Base-by-base conservation (phyloP, 2,113 vertebrate species). In the Aramus guarauna region DNA sequence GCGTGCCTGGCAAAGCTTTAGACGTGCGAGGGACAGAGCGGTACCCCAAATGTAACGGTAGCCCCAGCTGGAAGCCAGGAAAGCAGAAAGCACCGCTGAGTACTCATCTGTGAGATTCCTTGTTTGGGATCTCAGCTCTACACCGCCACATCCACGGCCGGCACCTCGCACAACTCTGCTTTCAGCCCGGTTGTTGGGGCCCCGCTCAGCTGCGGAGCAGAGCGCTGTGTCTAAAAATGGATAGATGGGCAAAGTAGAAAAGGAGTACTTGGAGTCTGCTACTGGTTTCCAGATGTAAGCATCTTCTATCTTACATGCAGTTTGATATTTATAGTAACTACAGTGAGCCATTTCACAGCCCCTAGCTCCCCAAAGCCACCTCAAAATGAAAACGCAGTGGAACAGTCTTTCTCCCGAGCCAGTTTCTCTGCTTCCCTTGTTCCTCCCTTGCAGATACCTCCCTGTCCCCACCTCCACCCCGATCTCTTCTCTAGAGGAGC, bases 41-140 rank as follows among this genome's bases (percentile, higher is more conserved):
- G 21, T 9, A 39, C 37, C 26, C 21, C 47, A 69, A 36, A 45
- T 2, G 4, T 9, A 58, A 15, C 0, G 0, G 30, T 7, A n/a
- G 29, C 59, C 48, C 9, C 58, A 68, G 45, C 16, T 4, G 52
- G 37, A 63, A 45, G 41, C 2, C 37, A 16, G 41, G 48, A 71
- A 77, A 89, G 68, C 50, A 77, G 55, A 27, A 50, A 41, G 26
- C 4, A 6, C 19, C 34, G 45, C 74, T 24, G 30, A 47, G 32
- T 24, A n/a, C 26, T 52, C 47, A 52, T 5, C 56, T 12, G 0
- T 6, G 24, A 48, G 55, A 48, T 4, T 39, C 55, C 36, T 45
- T 0, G 6, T 72, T 24, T 60, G 59, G 39, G 26, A 6, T 9
- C 34, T 77, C 7, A 3, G 43, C 84, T 59, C 14, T 0, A 2